A percentile compares a stretch with the other conserved stretches of the same genome.
Evolutionary conservation across 2,797 vertebrate species (phyloP).

Genomic region (Parambassis ranga): DNA sequence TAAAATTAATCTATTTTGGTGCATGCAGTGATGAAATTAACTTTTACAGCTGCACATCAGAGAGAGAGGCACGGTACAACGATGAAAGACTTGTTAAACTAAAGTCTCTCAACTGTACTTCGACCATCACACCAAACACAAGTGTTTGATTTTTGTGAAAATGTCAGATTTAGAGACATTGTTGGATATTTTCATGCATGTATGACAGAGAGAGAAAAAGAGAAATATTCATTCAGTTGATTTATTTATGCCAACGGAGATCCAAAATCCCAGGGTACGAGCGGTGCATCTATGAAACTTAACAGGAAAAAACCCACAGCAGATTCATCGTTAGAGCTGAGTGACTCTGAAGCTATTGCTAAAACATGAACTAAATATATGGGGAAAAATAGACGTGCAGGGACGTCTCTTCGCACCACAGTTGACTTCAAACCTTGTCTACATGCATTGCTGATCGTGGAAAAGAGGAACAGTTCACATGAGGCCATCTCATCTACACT

Average conservation of each 20-base stretch:
- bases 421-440: slow-evolving; percentile 27
- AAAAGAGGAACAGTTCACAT: not conserved
- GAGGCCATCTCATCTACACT: too few species aligned
- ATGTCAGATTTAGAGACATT: not conserved
- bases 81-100: not conserved
- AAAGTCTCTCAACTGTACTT: rapidly evolving
- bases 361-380: not conserved
- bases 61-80: not conserved
- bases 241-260: slow-evolving; percentile 16
- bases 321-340: not conserved
- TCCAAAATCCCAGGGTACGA: not conserved
- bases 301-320: not conserved
- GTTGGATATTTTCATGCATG: not conserved
- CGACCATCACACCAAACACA: not conserved
- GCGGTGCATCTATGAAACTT: not conserved
- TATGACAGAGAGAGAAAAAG: not conserved
- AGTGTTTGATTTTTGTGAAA: not conserved
- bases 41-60: too few species aligned
- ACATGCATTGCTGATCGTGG: slow-evolving; percentile 7
- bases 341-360: not conserved
- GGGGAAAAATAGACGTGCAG: not conserved
- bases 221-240: not conserved
- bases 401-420: not conserved
- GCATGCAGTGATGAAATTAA: too few species aligned
- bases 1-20: too few species aligned